Percentiles rank a stretch among this genome's conserved stretches.
Evolutionary conservation across 2,113 vertebrate species (phyloP).

Genomic region (Rhinogobius similis): DNA sequence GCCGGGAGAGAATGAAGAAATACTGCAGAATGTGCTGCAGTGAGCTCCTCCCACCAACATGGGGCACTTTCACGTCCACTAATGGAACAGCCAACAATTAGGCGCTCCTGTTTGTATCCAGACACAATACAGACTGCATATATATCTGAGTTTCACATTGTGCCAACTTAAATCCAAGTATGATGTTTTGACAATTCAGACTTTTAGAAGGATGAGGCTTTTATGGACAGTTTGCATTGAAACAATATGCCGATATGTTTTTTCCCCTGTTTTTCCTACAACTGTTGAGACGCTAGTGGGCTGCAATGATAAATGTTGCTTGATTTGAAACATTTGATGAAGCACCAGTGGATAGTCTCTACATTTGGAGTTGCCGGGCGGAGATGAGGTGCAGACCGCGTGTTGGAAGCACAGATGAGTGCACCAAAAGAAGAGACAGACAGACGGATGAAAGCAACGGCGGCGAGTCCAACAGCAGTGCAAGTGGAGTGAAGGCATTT

Average conservation of each 20-base stretch:
- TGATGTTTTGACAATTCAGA: background rate
- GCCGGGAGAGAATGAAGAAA: slow-evolving; percentile 21
- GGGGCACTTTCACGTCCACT: slow-evolving; percentile 40
- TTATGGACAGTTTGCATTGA: background rate
- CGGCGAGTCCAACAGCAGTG: slow-evolving; percentile 99
- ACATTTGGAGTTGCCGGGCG: slow-evolving; percentile 71
- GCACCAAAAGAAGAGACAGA: slow-evolving; percentile 86
- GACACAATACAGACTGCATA: background rate
- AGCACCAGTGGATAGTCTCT: slow-evolving; percentile 51
- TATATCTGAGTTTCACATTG: background rate
- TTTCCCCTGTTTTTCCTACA: background rate
- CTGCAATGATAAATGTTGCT: too few species aligned
- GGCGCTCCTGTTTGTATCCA: background rate
- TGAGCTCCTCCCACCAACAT: slow-evolving; percentile 39
- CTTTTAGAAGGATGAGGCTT: background rate
- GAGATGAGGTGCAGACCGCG: slow-evolving; percentile 90
- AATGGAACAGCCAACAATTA: slow-evolving; percentile 13
- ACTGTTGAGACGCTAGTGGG: too few species aligned
- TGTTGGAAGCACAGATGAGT: slow-evolving; percentile 85
- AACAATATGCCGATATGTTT: background rate
- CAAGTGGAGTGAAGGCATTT: slow-evolving; percentile 99
- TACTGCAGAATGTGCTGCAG: slow-evolving; percentile 66
- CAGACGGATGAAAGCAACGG: slow-evolving; percentile 92
- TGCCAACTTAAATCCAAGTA: background rate
- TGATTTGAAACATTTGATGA: slow-evolving; percentile 28